Conservation (phyloP, 2,797 vertebrate species). For the Spondyliosoma cantharus region DNA sequence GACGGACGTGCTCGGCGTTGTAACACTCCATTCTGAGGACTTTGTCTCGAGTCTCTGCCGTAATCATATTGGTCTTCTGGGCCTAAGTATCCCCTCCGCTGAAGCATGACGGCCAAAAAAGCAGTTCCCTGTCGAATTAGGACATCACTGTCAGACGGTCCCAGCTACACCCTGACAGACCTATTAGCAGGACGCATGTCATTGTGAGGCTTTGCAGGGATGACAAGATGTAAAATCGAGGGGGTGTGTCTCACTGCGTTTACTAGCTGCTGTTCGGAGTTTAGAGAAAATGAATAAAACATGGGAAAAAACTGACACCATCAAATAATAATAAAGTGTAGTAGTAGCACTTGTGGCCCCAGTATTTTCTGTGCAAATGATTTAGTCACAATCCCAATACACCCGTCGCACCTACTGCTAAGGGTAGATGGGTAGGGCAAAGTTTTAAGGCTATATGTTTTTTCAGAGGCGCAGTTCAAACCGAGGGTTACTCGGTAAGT, state of each 20-base stretch:
- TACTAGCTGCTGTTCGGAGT: conserved; percentile 32
- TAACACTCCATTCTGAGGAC: conserved; percentile 36
- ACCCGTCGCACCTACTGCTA: too few species aligned
- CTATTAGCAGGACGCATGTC: conserved; percentile 70
- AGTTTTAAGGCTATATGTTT: too few species aligned
- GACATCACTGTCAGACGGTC: conserved; percentile 68
- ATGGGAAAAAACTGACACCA: conserved; percentile 36
- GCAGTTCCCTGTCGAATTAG: conserved; percentile 72
- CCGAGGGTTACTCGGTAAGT: too few species aligned
- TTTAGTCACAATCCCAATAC: not conserved
- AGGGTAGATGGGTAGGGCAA: too few species aligned
- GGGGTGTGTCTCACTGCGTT: conserved; percentile 29
- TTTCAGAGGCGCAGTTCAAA: too few species aligned
- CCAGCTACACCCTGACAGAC: conserved; percentile 60
- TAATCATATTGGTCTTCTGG: conserved; percentile 72
- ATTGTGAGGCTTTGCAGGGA: conserved; percentile 59
- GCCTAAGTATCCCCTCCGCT: conserved; percentile 69
- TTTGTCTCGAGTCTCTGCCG: conserved; percentile 61
- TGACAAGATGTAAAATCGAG: conserved; percentile 57
- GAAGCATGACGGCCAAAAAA: conserved; percentile 73
- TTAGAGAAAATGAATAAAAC: conserved; percentile 47
- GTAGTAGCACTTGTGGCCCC: not conserved
- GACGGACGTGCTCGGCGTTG: conserved; percentile 23
- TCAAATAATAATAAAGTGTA: conserved; percentile 22
- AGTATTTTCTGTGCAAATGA: not conserved